Base-by-base conservation (phyloP, 2,797 vertebrate species). In the Eremophila alpestris region DNA sequence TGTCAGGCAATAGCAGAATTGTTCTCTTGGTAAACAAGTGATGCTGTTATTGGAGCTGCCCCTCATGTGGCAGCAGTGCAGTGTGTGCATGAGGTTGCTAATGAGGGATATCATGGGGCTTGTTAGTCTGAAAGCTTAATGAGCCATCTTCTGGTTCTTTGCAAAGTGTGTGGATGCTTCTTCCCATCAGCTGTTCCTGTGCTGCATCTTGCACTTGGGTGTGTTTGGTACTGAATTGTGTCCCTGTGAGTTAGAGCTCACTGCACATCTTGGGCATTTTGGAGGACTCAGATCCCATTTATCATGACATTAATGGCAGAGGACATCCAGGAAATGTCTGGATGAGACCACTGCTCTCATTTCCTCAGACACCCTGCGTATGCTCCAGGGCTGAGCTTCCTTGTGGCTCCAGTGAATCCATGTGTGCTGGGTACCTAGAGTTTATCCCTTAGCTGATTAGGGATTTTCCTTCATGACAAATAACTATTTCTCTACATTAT, bases 1-100 rank as follows among this genome's bases (percentile, higher is more conserved):
- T 96, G 95, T 69, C 51, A 19, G 43, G 77, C 94, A 96, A 95
- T 89, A 32, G 92, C 21, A 36, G 73, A 67, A 83, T 95, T 97
- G 95, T 97, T 94, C 83, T 85, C 74, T 32, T 65, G 62, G 82
- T 95, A 96, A 97, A 97, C 94, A 97, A 96, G 91, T 8, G 45
- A 27, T 58, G 58, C 48, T 71, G 75, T 63, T 38, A 16, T 3
- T 60, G 56, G 92, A 60, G 88, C 71, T 76, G 74, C 58, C 32
- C 73, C 81, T 78, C 71, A 9, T 48, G 48, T 40, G 36, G 83
- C 88, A 65, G 76, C 70, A 62, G 54, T 1, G 4, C 29, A 52
- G 59, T 15, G 30, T 59, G 78, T 62, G 81, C 43, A 1, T 60
- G 45, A 91, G 52, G 30, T 81, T 83, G 56, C 46, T 88, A 32